Base-by-base conservation (phyloP, 2,797 vertebrate genomes). In the Leuciscus waleckii region DNA sequence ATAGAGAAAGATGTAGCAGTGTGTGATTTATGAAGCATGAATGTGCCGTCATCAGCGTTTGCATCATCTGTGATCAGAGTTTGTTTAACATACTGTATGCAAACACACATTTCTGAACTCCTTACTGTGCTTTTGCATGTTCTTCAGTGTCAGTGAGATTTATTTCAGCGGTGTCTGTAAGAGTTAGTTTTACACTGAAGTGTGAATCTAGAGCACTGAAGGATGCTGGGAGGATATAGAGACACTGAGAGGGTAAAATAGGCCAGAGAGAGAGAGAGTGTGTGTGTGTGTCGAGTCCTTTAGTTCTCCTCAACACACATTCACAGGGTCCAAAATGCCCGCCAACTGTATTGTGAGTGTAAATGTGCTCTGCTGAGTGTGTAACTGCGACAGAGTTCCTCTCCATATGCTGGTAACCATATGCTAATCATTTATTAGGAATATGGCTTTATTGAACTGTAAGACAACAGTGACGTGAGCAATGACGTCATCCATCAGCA, bases 131-230 rank as follows among this genome's bases (percentile, higher is more conserved):
- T 71, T 81, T 87, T 79, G 23, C 23, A 26, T 61, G 56, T 5
- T 43, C 74, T 63, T 68, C 54, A 82, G 68, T 81, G 75, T 70
- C 23, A 11, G 13, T 21, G 2, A 58, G 56, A 58, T 58, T n/a
- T 14, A 49, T 49, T 49, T 81, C 26, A 35, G 49, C 46, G 41
- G 46, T 39, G 37, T 75, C 35, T 74, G 19, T 61, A 71, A 58
- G n/a, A 51, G 11, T n/a, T 67, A 37, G 43, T 51, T 49, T 49
- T 16, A 46, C 58, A 8, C 13, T 63, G 1, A n/a, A 77, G 61
- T 1, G 0, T 71, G 76, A 37, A 85, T 79, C 49, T 85, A 61
- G 83, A 79, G 37, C 83, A 85, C 39, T 79, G 39, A 70, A 85
- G 68, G 54, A 79, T 58, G 17, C 65, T 76, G 74, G n/a, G 75